phyloP scores from a whole-genome alignment of 2,113 vertebrate genomes.

The Pycnonotus jocosus region DNA sequence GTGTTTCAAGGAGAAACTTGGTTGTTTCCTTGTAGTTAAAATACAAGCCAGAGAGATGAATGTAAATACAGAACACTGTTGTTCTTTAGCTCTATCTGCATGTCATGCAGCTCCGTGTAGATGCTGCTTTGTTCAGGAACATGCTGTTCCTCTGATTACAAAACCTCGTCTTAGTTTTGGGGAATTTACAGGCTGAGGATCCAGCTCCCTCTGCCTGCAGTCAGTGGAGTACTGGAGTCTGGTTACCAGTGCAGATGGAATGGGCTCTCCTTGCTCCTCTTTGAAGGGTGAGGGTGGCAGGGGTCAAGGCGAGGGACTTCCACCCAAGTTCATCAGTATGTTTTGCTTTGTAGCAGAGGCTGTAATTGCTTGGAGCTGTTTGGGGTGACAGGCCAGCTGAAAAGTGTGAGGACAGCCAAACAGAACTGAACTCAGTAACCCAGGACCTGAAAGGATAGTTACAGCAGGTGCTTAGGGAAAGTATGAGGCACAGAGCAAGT shows the following conservation, averaged over 20 bases:
- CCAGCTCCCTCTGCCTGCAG: background rate
- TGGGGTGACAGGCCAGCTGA: background rate
- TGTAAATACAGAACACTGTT: background rate
- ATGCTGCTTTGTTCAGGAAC: background rate
- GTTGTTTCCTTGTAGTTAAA: background rate
- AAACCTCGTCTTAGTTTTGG: background rate
- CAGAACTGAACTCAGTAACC: background rate
- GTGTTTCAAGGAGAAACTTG: background rate
- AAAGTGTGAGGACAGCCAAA: background rate
- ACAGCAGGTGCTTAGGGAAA: background rate
- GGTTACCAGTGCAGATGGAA: background rate
- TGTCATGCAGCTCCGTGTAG: background rate
- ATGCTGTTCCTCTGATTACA: background rate
- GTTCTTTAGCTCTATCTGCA: background rate
- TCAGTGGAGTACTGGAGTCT: background rate
- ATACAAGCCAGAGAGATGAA: background rate
- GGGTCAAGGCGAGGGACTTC: rapidly evolving
- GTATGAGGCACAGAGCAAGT: background rate
- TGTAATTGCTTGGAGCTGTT: background rate
- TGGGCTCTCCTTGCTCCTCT: background rate
- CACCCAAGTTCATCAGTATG: rapidly evolving
- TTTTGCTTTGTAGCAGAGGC: background rate
- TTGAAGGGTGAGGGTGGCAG: background rate
- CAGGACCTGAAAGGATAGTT: background rate
- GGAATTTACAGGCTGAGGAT: background rate